Base-by-base conservation (phyloP, 2,113 vertebrate genomes). In the Aplodontia rufa region DNA sequence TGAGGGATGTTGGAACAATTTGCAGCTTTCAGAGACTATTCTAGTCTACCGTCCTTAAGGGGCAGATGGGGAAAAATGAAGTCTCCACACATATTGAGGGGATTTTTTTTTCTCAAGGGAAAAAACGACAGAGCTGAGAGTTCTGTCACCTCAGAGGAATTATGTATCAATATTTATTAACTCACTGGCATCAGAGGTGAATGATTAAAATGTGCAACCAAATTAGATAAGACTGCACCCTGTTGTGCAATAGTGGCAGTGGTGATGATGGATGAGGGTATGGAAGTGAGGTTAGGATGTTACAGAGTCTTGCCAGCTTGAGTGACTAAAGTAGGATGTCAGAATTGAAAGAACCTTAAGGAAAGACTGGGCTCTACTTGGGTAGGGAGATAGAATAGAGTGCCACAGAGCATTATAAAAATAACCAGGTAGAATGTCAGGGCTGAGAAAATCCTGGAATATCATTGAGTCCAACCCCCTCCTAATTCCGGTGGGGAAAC, bases 91-190 rank as follows among this genome's bases (percentile, higher is more conserved):
- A 32, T 7, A 91, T 81, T 1, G 30, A 16, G 40, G 32, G 14
- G 12, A 13, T 62, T 87, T 93, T 95, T 93, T 95, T n/a, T 19
- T 45, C 42, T 47, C n/a, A 91, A 95, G 1, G n/a, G 35, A 12
- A 76, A 1, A 28, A 26, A 81, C 86, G 51, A 55, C 16, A 93
- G 12, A 88, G 1, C 45, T 81, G 51, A 26, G 51, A 76, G 45
- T 93, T 91, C 30, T 55, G 42, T 85, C 37, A 80, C 19, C 53
- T 87, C 71, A 75, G 30, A 94, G 58, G 13, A 91, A 64, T 74
- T 82, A 1, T 42, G 7, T 72, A 40, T 66, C n/a, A 75, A 83
- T 79, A 26, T 94, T 94, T 75, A n/a, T 90, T 35, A 95, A 47
- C 75, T 75, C 30, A 64, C 19, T 22, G 81, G 19, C 40, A 51